Evolutionary conservation across 92 coral and sea anemone species (phyloP), one percentile per base, ranked within the genome.

Genomic region (Palythoa grandiflora): DNA sequence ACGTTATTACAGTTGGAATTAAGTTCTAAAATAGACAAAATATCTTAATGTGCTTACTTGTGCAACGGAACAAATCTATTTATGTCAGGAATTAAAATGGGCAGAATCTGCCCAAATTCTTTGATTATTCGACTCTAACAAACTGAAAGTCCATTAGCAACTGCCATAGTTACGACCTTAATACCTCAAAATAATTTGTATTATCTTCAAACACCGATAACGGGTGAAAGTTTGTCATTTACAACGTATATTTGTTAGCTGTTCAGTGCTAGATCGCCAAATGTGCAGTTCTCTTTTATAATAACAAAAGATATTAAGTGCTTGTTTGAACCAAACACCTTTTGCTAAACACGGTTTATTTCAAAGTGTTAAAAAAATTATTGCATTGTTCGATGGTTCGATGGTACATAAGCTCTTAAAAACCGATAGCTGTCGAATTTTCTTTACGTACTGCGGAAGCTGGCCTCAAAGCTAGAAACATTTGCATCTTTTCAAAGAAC

Each of bases 161-260:
- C 91, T 92, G 55, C 95, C 87, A 90, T 92, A 92, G 93, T 63
- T 87, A 92, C 95, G 68, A 47, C 75, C 84, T 87, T 80, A 75
- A 90, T 92, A 47, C 75, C 93, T 92, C 89, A 77, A 20, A 92
- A 92, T 87, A 83, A 92, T 90, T 88, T 92, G 73, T 90, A 90
- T 83, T 83, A 88, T 81, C 54, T 40, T 40, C 61, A 21, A 61
- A 68, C 19, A 53, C 75, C 73, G 21, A 63, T 65, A 81, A 81
- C 66, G 86, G 39, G 47, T 57, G 52, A 37, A 19, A 81, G 17
- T 71, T 68, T 20, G 86, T 75, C 75, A 39, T 68, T 79, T 40
- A 81, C 55, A 36, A 47, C 38, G 66, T 81, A 55, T 36, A 17
- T 77, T 77, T 53, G 38, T 80, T 80, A 80, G 75, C 66, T 81